phyloP scores from a whole-genome alignment of 2,888 invertebrate genomes.

The Philereme transversata region DNA sequence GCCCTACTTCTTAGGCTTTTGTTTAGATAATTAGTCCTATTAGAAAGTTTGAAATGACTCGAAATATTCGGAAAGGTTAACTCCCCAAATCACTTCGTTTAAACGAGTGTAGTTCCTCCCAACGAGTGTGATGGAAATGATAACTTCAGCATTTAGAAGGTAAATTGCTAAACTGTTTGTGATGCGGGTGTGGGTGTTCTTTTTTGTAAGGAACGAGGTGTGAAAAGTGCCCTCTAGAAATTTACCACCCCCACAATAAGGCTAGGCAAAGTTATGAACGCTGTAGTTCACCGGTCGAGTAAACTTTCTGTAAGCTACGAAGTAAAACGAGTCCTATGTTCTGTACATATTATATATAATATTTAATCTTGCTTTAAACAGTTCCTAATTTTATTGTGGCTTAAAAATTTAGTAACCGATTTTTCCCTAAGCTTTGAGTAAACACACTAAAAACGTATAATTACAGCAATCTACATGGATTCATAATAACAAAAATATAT shows the following conservation, averaged over 20 bases:
- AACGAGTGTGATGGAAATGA: constrained; percentile 3
- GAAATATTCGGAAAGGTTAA: constrained; percentile 16
- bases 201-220: not conserved
- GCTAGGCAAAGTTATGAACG: constrained; percentile 3
- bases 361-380: too few species aligned
- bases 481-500: too few species aligned
- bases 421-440: too few species aligned
- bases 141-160: constrained; percentile 1
- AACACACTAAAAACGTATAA: too few species aligned
- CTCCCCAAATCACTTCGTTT: constrained; percentile 9
- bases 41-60: constrained; percentile 20
- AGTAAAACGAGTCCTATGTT: too few species aligned
- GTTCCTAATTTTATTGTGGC: too few species aligned
- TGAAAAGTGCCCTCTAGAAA: not conserved
- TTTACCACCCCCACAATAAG: not conserved
- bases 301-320: too few species aligned
- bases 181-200: not conserved
- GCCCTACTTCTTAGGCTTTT: constrained; percentile 10
- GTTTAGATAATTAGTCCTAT: constrained; percentile 10
- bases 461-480: too few species aligned
- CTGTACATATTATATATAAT: too few species aligned
- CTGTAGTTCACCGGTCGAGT: too few species aligned
- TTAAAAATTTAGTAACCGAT: too few species aligned
- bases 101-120: constrained; percentile 14
- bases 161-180: constrained; percentile 3